Evolutionary conservation across 2,888 invertebrate genomes (phyloP), one percentile per base, ranked within the genome.

Genomic region (Malthinus seriepunctatus): DNA sequence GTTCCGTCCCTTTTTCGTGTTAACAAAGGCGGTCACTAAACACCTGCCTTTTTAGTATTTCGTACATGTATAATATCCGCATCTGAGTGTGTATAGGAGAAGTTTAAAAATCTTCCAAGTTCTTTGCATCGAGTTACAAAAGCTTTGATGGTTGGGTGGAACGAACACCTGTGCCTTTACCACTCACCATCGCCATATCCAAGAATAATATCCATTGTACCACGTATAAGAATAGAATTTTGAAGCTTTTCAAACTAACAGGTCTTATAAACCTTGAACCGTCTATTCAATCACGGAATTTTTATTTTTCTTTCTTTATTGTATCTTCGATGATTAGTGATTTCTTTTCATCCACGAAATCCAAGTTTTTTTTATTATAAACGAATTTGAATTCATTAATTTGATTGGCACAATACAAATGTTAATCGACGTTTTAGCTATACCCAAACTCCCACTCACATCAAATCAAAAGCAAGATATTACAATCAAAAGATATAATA

Each of bases 1-100:
- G 45, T 37, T 38, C 52, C 37, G 52, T 38, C 37, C 52, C 52
- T 46, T 52, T 46, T 46, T 45, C 45, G 52, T 46, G 52, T 52
- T 52, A 39, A 54, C 54, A 54, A 54, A 54, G 48, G 54, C 54
- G 42, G 48, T 32, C 48, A 52, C 52, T 35, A 52, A 48, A 47
- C 54, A 54, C 54, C 54, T 54, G 54, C 48, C 48, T 48, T 39
- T 23, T 52, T 42, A 39, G 54, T 37, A 54, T 39, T 54, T 48
- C 37, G 47, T 39, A 54, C n/a, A n/a, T n/a, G n/a, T 23, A 23
- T 54, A 48, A 42, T 47, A 52, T 46, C 34, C 51, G 34, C 38
- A 37, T 32, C 38, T 48, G 32, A 33, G 23, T 32, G 38, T 47
- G 46, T 31, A 32, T 38, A 23, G 3, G 23, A 11, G 37, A 31